Evolutionary conservation across 2,797 vertebrate species (phyloP).

Genomic region (Nyctibius grandis): DNA sequence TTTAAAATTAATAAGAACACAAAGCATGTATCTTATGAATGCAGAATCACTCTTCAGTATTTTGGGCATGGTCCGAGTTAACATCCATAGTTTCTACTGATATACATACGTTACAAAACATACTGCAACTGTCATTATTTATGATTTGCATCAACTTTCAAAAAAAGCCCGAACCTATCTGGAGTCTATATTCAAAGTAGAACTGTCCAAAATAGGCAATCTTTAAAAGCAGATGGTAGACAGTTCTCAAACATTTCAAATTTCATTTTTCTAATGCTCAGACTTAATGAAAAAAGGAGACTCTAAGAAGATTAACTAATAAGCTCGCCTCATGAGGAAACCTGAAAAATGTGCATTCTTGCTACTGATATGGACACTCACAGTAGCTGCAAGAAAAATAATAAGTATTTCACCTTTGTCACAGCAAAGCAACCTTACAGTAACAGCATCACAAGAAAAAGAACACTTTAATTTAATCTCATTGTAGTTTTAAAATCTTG

Average conservation of each 20-base stretch:
- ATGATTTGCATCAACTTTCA: background rate
- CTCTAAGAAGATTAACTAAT: background rate
- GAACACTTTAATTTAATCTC: too few species aligned
- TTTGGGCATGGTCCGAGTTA: background rate
- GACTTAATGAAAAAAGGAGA: background rate
- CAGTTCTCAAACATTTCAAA: background rate
- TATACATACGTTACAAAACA: background rate
- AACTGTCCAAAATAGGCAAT: accelerated
- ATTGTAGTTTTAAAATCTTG: background rate
- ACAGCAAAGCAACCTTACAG: background rate
- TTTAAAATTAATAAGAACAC: background rate
- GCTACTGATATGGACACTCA: background rate
- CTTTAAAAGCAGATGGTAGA: background rate
- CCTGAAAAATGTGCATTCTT: background rate
- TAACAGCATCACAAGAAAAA: background rate
- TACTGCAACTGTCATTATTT: background rate
- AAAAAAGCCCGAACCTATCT: background rate
- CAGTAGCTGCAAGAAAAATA: background rate
- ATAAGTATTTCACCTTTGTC: background rate
- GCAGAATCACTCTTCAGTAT: background rate
- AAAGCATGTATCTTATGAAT: background rate
- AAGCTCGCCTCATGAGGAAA: background rate
- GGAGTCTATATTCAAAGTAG: background rate
- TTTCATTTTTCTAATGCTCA: background rate
- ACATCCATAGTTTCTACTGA: background rate